These are phyloP conservation scores for Myioborus melanocephalus DNA, from an alignment of 2,797 vertebrate genomes.

Conservation along the genomic window DNA sequence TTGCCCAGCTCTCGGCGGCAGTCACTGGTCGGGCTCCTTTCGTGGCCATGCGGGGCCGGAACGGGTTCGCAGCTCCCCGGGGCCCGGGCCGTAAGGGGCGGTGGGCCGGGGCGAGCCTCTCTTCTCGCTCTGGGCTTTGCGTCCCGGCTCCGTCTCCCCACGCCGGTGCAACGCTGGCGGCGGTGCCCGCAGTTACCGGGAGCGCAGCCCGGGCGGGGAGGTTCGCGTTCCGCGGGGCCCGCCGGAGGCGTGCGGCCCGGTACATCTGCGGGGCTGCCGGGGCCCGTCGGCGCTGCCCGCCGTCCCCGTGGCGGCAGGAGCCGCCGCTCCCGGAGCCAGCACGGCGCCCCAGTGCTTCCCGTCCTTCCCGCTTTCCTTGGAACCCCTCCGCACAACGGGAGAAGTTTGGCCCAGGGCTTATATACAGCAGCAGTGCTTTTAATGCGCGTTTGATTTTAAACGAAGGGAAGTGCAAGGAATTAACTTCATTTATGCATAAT, in stretches of 20 bases:
- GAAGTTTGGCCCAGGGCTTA: background rate
- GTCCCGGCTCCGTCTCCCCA: fast-evolving
- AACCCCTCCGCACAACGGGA: background rate
- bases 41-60: background rate
- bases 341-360: background rate
- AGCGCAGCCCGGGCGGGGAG: background rate
- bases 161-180: background rate
- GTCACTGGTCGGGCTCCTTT: too few relatives aligned
- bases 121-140: background rate
- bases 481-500: background rate
- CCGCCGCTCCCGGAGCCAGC: background rate
- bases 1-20: too few relatives aligned
- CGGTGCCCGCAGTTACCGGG: background rate
- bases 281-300: background rate
- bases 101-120: background rate
- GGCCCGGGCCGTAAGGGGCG: too few relatives aligned
- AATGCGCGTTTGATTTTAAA: background rate
- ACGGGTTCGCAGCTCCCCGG: background rate
- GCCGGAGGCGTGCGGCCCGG: background rate
- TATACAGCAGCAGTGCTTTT: background rate
- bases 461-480: background rate
- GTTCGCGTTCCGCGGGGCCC: fast-evolving
- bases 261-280: background rate
- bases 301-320: background rate
- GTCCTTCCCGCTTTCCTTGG: too few relatives aligned